Conservation (phyloP, 2,888 invertebrate genomes). For the Heliconius charithonia region DNA sequence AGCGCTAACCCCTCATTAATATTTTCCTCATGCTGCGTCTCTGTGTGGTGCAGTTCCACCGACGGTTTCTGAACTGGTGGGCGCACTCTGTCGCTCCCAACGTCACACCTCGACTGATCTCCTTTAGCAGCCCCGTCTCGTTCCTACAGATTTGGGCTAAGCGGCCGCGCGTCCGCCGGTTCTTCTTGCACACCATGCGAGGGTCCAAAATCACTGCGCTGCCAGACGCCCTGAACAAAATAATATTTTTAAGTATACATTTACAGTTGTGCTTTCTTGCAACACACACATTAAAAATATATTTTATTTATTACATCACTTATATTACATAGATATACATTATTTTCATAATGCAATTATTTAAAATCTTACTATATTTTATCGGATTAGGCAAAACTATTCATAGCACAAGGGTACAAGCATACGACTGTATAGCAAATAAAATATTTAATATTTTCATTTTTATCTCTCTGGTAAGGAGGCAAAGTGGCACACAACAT, state of each 20-base stretch:
- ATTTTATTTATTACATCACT: not conserved
- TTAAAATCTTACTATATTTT: too few species aligned
- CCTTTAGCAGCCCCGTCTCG: constrained; percentile 90
- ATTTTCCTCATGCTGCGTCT: constrained; percentile 92
- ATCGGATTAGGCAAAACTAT: too few species aligned
- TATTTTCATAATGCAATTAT: too few species aligned
- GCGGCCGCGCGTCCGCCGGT: constrained; percentile 89
- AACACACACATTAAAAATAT: not conserved
- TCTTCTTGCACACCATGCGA: constrained; percentile 93
- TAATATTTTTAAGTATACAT: not conserved
- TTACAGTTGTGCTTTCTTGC: not conserved
- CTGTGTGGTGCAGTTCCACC: constrained; percentile 95
- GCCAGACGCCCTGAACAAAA: constrained; percentile 87
- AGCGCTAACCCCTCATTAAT: constrained; percentile 89
- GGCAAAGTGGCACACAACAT: not conserved
- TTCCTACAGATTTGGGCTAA: constrained; percentile 93
- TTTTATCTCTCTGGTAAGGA: too few species aligned
- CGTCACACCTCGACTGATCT: constrained; percentile 92
- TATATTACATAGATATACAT: too few species aligned
- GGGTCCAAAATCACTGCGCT: constrained; percentile 95
- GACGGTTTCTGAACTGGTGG: constrained; percentile 91
- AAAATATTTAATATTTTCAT: too few species aligned
- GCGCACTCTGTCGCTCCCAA: constrained; percentile 94
- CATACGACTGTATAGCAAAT: too few species aligned
- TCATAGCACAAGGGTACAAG: too few species aligned